These are phyloP conservation scores for Ictidomys tridecemlineatus DNA, from an alignment of 2,113 vertebrate genomes.

Conservation along the genomic window DNA sequence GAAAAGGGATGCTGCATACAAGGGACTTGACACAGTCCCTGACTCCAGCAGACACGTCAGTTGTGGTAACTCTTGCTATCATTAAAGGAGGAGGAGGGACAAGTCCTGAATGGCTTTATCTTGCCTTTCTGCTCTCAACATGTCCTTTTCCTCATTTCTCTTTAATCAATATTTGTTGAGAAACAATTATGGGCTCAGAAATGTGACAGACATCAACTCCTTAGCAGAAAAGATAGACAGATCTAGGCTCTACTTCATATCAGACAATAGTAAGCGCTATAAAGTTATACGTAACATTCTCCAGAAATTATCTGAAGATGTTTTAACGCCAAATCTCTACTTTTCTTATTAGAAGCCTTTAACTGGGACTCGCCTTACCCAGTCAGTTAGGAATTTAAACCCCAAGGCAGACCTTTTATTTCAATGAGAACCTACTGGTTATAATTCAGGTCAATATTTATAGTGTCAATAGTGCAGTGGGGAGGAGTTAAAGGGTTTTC, in stretches of 20 bases:
- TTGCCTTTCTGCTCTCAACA: not conserved
- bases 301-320: not conserved
- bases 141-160: constrained; percentile 21
- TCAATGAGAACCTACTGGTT: constrained; percentile 62
- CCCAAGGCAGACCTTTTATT: constrained; percentile 54
- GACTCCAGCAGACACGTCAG: not conserved
- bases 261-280: not conserved
- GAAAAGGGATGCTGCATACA: not conserved
- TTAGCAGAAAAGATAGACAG: not conserved
- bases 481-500: not conserved
- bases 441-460: constrained; percentile 65
- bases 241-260: not conserved
- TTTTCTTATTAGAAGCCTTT: constrained; percentile 60
- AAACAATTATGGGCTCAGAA: not conserved
- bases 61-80: not conserved
- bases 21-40: not conserved
- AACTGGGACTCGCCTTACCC: constrained; percentile 54
- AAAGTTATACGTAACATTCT: not conserved
- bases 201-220: not conserved
- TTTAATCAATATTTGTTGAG: not conserved
- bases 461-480: constrained; percentile 60
- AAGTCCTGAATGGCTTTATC: not conserved
- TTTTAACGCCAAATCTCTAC: constrained; percentile 48
- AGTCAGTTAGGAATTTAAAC: constrained; percentile 70
- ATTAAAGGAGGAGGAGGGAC: not conserved